Evolutionary conservation across 2,113 vertebrate genomes (phyloP), one percentile per base, ranked within the genome.

Genomic region (Cyprinodon variegatus): DNA sequence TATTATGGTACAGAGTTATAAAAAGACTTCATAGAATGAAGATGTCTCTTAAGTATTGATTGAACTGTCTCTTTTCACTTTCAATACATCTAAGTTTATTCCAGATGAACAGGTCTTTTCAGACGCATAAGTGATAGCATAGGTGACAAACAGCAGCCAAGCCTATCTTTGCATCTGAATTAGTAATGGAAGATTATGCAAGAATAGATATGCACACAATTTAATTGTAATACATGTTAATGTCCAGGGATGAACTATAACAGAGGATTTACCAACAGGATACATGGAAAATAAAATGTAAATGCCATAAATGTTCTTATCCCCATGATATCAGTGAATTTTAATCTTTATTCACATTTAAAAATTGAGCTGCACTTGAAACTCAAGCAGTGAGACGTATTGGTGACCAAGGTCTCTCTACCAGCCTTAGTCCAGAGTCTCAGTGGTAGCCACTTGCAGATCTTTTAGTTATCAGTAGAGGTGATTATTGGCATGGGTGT

Each of bases 1-100:
- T 2, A 64, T 76, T 22, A 70, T 57, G 77, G 78, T 53, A 72
- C 65, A 74, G 1, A 82, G 79, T 79, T 76, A 79, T 3, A 65
- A 41, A 65, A 66, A 80, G 72, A 77, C 68, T 64, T 17, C 39
- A 68, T 78, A 61, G 41, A 68, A 53, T 73, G 45, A 53, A 29
- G 36, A 41, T 72, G 39, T 63, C 11, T 48, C 8, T 11, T 36
- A 37, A 46, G 14, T 17, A 7, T 20, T 40, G 14, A 61, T 17
- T 17, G 29, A 29, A 40, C 38, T 36, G 2, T 11, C 11, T 38
- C 13, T 57, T n/a, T 57, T 6, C 50, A 57, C 20, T 57, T 6
- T 10, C n/a, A n/a, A 57, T n/a, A 14, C 50, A 57, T n/a, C 6
- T 57, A 57, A 57, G 17, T 8, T 57, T 10, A 20, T 17, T 57